phyloP scores from a whole-genome alignment of 1,140 invertebrate genomes.

The Bilobella aurantiaca region DNA sequence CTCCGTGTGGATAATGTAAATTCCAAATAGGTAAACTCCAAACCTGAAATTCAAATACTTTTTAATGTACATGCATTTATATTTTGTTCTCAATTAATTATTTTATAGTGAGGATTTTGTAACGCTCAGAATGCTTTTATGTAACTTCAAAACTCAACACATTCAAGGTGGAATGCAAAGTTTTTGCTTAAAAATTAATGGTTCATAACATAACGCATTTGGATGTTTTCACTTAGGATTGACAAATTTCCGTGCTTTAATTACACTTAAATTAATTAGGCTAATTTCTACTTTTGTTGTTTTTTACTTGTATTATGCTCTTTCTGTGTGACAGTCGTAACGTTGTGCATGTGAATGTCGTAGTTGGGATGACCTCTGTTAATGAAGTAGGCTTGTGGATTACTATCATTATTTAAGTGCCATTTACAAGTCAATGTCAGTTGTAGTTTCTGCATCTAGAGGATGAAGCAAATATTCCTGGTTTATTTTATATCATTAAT shows the following conservation, averaged over 20 bases:
- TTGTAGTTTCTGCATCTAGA: not conserved
- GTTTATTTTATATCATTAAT: too few species aligned
- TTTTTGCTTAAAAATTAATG: too few species aligned
- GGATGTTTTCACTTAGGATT: too few species aligned
- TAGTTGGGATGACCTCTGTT: not conserved
- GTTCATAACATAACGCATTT: too few species aligned
- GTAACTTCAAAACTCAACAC: too few species aligned
- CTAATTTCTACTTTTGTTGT: not conserved
- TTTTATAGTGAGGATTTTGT: too few species aligned
- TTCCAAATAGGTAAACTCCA: not conserved
- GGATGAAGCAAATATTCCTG: not conserved
- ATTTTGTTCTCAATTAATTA: too few species aligned
- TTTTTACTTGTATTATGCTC: not conserved
- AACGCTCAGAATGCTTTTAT: too few species aligned
- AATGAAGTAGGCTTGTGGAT: not conserved
- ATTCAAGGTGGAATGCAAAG: too few species aligned
- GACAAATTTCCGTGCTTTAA: too few species aligned
- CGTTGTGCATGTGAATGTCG: slow-evolving; percentile 4
- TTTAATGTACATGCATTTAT: too few species aligned
- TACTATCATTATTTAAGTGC: not conserved
- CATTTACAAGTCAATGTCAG: not conserved
- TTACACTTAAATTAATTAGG: not conserved
- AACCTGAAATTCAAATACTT: not conserved
- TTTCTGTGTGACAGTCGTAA: not conserved
- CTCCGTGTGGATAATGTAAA: not conserved